Evolutionary conservation across 2,113 vertebrate species (phyloP).

Genomic region (Epinephelus moara): DNA sequence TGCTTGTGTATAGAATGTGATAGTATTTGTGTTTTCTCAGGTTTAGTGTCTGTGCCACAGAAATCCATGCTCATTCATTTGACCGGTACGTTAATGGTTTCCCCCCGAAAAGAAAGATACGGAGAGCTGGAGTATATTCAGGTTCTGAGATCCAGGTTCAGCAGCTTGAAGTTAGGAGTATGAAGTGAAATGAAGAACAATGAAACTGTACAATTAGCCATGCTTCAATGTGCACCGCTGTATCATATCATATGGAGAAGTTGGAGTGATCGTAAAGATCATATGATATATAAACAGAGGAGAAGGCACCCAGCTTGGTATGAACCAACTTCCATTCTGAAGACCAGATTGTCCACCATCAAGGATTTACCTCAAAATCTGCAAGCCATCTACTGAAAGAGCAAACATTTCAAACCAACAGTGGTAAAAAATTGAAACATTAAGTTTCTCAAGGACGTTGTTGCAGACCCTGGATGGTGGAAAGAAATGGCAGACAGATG

Average conservation of each 20-base stretch:
- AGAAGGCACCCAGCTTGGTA: slow-evolving; percentile 69
- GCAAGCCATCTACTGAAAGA: neutral
- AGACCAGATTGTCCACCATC: slow-evolving; percentile 64
- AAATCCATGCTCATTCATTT: slow-evolving; percentile 73
- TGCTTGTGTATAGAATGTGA: slow-evolving; percentile 56
- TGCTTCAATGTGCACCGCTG: slow-evolving; percentile 78
- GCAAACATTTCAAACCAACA: neutral
- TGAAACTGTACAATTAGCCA: slow-evolving; percentile 75
- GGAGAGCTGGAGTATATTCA: slow-evolving; percentile 54
- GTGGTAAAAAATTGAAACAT: neutral
- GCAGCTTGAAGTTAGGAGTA: slow-evolving; percentile 58
- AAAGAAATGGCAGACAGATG: slow-evolving; percentile 53
- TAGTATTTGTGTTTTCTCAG: slow-evolving; percentile 49
- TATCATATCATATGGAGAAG: slow-evolving; percentile 81
- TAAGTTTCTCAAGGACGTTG: neutral
- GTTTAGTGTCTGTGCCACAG: slow-evolving; percentile 55
- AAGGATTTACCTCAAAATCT: slow-evolving; percentile 62
- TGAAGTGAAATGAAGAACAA: slow-evolving; percentile 70
- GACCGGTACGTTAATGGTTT: slow-evolving; percentile 41
- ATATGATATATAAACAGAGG: slow-evolving; percentile 82
- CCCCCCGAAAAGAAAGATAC: slow-evolving; percentile 50
- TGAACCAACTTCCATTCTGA: slow-evolving; percentile 76
- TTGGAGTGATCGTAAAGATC: slow-evolving; percentile 67
- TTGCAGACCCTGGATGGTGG: slow-evolving; percentile 64
- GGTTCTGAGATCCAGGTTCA: slow-evolving; percentile 69